Base-by-base conservation (phyloP, 2,113 vertebrate species). In the cattle (Bos taurus) region DNA sequence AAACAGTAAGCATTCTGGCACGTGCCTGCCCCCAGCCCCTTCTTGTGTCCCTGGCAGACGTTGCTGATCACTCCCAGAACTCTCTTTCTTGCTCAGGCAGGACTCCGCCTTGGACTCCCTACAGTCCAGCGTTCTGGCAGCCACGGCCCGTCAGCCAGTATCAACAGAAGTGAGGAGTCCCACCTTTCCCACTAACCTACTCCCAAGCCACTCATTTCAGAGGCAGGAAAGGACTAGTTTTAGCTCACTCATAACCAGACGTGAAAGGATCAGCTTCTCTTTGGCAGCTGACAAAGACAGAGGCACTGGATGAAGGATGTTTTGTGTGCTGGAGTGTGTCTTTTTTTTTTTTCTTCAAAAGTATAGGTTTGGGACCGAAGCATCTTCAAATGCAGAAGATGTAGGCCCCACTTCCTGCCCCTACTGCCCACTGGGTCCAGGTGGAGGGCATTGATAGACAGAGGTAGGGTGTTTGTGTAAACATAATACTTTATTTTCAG, bases 1-100 rank as follows among this genome's bases (percentile, higher is more conserved):
- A 3, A 74, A 36, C 14, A 10, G 43, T 54, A 23, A 71, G 16
- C 26, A 25, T 77, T 80, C 80, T 11, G 48, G 40, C 7, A 11
- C 0, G 0, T 12, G 0, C 43, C 5, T 52, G 60, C 12, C 46
- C 15, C 15, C 5, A 2, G 15, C 1, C 46, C 5, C 30, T 7
- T 14, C n/a, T 12, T 7, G 0, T 7, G 50, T 5, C 56, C 60
- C n/a, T 30, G 57, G 87, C 23, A 71, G 95, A 62, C 87, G 36
- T 33, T 2, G 48, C 78, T 67, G 23, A 36, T 88, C 0, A 0
- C 54, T 90, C 62, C 60, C 33, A 16, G 26, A 5, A 15, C 28
- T 26, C 60, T 13, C 5, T 46, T 14, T 46, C 56, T 43, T 7
- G 23, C 48, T 19, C 9, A 4, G 8, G 43, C 7, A 40, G 74